These are phyloP conservation scores for Podarcis cretensis DNA, from an alignment of 2,113 vertebrate species.

Conservation along the genomic window DNA sequence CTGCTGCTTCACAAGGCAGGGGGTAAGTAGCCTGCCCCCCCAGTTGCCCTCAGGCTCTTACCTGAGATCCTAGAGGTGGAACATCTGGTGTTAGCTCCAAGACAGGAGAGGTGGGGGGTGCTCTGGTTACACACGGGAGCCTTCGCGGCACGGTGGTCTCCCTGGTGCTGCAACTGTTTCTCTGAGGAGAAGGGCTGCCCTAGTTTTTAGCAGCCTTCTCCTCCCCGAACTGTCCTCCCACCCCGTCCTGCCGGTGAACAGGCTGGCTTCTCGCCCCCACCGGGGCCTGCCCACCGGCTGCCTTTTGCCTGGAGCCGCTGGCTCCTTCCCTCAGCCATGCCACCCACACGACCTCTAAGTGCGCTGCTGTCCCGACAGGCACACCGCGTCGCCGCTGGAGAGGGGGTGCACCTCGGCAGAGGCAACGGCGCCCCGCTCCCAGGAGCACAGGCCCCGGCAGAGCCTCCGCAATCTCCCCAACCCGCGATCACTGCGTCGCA, in stretches of 20 bases:
- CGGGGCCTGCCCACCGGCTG: conserved; percentile 24
- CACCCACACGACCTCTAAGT: background rate
- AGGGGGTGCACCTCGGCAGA: background rate
- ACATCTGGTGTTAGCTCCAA: conserved; percentile 28
- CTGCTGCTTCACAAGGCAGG: conserved; percentile 32
- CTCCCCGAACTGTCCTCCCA: conserved; percentile 29
- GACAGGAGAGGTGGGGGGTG: conserved; percentile 34
- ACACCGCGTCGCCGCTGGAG: background rate
- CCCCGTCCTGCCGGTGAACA: conserved; percentile 25
- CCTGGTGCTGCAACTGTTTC: conserved; percentile 41
- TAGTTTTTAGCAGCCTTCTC: conserved; percentile 41
- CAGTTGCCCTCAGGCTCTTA: conserved; percentile 37
- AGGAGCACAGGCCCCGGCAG: conserved; percentile 8
- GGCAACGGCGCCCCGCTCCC: background rate
- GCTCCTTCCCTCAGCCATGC: background rate
- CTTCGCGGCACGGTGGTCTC: conserved; percentile 38
- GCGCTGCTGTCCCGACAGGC: background rate
- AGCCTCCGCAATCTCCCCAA: background rate
- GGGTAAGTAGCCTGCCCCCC: conserved; percentile 27
- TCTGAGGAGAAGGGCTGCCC: conserved; percentile 41
- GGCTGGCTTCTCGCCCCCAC: conserved; percentile 19
- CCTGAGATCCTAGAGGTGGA: conserved; percentile 31
- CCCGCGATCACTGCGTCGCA: conserved; percentile 2
- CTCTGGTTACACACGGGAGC: conserved; percentile 43
- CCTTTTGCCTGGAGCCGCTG: background rate